A percentile compares a stretch with the other conserved stretches of the same genome.
phyloP scores from a whole-genome alignment of 2,113 vertebrate genomes.

The Heliornis fulica region DNA sequence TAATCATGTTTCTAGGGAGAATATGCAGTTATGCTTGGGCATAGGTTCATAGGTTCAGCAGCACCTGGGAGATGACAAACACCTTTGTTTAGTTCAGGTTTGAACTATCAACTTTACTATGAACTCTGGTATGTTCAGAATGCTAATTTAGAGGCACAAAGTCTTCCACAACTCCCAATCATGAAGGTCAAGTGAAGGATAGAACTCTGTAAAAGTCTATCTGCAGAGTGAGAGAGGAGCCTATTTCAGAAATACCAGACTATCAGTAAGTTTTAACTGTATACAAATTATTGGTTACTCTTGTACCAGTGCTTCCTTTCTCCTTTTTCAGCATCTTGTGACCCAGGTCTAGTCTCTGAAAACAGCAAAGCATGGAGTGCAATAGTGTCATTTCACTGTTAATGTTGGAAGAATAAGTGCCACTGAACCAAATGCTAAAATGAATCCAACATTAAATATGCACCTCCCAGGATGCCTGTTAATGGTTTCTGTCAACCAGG shows the following conservation, averaged over 20 bases:
- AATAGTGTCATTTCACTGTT: background rate
- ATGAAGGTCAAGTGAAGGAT: background rate
- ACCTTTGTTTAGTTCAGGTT: background rate
- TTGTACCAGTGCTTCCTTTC: background rate
- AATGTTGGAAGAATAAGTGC: constrained; percentile 36
- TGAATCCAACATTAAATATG: background rate
- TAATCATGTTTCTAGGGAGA: background rate
- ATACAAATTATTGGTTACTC: background rate
- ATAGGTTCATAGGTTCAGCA: background rate
- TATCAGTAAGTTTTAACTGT: background rate
- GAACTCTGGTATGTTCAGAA: background rate
- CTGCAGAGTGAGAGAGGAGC: background rate
- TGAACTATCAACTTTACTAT: background rate
- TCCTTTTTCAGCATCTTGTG: background rate
- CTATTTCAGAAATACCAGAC: background rate
- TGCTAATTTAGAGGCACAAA: background rate
- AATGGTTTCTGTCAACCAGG: constrained; percentile 43
- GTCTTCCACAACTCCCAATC: background rate
- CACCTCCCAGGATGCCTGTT: constrained; percentile 9
- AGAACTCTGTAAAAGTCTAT: background rate
- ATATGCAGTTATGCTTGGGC: background rate
- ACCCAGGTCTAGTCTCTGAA: background rate
- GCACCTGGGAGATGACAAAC: background rate
- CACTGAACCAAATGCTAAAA: constrained; percentile 33
- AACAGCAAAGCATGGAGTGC: background rate